Percentiles rank a stretch among this genome's conserved stretches.
phyloP scores from a whole-genome alignment of 2,888 invertebrate genomes.

The Agonopterix subpropinquella region DNA sequence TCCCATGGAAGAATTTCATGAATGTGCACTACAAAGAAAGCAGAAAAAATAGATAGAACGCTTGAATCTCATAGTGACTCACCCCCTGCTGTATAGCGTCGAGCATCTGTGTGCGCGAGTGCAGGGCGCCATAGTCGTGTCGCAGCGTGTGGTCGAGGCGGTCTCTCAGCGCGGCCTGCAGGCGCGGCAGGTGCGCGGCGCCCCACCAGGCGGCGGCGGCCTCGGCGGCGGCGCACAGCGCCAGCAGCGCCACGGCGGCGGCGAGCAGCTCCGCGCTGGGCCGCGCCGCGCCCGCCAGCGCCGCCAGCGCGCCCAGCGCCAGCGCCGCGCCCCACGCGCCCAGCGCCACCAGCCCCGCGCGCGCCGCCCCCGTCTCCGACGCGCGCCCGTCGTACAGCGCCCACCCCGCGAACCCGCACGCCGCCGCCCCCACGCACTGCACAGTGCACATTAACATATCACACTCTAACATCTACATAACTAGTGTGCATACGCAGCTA shows the following conservation, averaged over 20 bases:
- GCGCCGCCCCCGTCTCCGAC: slow-evolving; percentile 40
- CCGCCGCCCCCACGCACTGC: slow-evolving; percentile 29
- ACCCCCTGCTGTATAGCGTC: slow-evolving; percentile 59
- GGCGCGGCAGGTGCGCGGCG: slow-evolving; percentile 50
- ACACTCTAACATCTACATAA: too few species aligned
- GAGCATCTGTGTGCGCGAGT: slow-evolving; percentile 44
- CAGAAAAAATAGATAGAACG: too few species aligned
- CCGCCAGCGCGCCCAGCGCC: slow-evolving; percentile 32
- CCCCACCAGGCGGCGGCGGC: slow-evolving; percentile 63
- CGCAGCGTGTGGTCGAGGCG: slow-evolving; percentile 39
- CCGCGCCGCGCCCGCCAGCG: slow-evolving; percentile 42
- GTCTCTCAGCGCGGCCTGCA: slow-evolving; percentile 41
- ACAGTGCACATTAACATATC: too few species aligned
- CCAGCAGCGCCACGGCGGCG: slow-evolving; percentile 51
- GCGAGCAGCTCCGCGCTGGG: slow-evolving; percentile 48
- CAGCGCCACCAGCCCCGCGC: slow-evolving; percentile 51
- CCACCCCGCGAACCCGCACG: slow-evolving; percentile 50
- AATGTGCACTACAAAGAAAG: too few species aligned
- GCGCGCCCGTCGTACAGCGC: slow-evolving; percentile 57
- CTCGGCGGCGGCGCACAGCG: slow-evolving; percentile 53
- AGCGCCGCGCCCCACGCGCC: slow-evolving; percentile 45
- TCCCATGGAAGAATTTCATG: too few species aligned
- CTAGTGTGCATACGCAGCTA: too few species aligned
- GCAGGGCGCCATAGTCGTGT: slow-evolving; percentile 47
- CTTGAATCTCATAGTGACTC: background rate